phyloP scores from a whole-genome alignment of 1,140 invertebrate species.

The Zaprionus lachaisei region DNA sequence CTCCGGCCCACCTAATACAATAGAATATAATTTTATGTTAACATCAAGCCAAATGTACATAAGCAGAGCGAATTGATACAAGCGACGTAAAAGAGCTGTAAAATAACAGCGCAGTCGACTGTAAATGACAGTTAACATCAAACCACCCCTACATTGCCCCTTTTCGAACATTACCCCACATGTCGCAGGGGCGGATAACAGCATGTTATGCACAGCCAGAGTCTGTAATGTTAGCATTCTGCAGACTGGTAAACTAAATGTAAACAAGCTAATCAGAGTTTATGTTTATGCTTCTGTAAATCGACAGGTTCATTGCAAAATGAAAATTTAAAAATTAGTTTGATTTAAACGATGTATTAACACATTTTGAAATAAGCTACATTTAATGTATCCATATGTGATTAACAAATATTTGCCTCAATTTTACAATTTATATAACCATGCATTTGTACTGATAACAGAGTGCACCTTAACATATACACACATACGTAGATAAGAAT shows the following conservation, averaged over 20 bases:
- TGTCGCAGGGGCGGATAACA: slow-evolving; percentile 42
- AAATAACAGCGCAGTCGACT: slow-evolving; percentile 24
- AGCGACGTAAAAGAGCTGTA: background rate
- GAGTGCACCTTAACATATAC: background rate
- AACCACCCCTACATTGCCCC: slow-evolving; percentile 47
- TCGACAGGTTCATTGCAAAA: too few species aligned
- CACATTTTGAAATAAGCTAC: too few species aligned
- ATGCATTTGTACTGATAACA: background rate
- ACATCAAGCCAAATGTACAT: background rate
- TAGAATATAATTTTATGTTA: background rate
- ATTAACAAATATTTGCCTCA: background rate
- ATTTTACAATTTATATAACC: background rate
- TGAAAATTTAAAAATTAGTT: too few species aligned
- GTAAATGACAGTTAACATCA: slow-evolving; percentile 35
- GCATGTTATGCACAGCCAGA: slow-evolving; percentile 15
- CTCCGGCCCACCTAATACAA: slow-evolving; percentile 5
- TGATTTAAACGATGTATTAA: too few species aligned
- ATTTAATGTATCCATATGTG: too few species aligned
- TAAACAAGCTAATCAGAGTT: slow-evolving; percentile 5
- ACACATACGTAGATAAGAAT: slow-evolving; percentile 1
- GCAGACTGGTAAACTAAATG: background rate
- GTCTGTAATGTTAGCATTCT: slow-evolving; percentile 7
- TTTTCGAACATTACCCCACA: slow-evolving; percentile 68
- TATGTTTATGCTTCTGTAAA: background rate
- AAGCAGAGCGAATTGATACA: background rate